Evolutionary conservation across 2,888 invertebrate species (phyloP).

Genomic region (Epinotia ramella): DNA sequence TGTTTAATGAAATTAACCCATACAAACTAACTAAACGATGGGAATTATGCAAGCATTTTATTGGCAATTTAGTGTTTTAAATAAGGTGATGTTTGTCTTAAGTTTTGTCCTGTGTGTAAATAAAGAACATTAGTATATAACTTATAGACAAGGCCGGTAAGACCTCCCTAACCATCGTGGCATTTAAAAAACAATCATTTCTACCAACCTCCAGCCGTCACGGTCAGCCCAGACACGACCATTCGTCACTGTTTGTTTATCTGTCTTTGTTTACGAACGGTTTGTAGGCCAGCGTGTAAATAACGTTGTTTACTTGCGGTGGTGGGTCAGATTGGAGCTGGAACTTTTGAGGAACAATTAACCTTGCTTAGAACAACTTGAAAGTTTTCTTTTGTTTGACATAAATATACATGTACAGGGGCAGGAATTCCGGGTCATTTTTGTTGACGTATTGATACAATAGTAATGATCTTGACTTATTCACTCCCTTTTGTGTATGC

Average conservation of each 20-base stretch:
- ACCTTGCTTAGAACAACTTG: not conserved
- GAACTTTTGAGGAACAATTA: constrained; percentile 2
- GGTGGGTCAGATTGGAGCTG: not conserved
- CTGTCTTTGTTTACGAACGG: constrained; percentile 7
- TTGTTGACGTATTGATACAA: not conserved
- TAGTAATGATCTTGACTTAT: not conserved
- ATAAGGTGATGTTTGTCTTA: no score
- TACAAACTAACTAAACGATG: no score
- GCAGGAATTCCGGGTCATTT: not conserved
- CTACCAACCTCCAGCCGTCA: not conserved
- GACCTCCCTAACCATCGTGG: not conserved
- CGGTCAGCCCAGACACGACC: not conserved
- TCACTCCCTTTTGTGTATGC: no score
- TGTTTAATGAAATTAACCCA: no score
- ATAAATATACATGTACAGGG: not conserved
- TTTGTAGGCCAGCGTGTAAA: constrained; percentile 11
- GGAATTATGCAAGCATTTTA: no score
- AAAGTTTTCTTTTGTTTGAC: not conserved
- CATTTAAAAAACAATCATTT: constrained; percentile 1
- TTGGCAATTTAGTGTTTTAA: no score
- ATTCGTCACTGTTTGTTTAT: constrained; percentile 10
- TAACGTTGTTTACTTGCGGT: constrained; percentile 15
- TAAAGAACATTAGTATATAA: not conserved
- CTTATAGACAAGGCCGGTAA: not conserved
- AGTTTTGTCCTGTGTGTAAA: no score